phyloP scores from a whole-genome alignment of 2,888 invertebrate genomes.

The Mimas tiliae region DNA sequence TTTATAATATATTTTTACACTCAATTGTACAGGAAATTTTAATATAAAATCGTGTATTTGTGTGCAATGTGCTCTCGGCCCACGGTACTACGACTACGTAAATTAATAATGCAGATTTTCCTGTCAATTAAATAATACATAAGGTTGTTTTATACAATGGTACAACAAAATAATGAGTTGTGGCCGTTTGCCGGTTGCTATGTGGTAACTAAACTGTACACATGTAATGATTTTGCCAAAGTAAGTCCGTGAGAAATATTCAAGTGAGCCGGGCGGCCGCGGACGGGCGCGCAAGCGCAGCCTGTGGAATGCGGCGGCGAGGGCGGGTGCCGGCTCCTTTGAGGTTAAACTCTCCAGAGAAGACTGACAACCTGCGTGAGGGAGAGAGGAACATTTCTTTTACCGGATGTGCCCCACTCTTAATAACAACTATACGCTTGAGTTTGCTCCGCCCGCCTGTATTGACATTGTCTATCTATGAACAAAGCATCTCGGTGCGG shows the following conservation, averaged over 20 bases:
- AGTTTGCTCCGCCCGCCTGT: constrained; percentile 37
- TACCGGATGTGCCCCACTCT: constrained; percentile 59
- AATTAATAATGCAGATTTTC: constrained; percentile 45
- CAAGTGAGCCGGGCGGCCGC: constrained; percentile 70
- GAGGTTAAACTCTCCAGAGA: constrained; percentile 72
- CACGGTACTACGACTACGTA: background rate
- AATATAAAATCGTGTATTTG: background rate
- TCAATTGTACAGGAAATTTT: background rate
- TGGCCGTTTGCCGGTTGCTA: background rate
- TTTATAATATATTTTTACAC: constrained; percentile 6
- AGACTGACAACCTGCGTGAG: constrained; percentile 72
- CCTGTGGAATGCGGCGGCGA: constrained; percentile 77
- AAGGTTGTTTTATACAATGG: background rate
- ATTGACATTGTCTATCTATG: constrained; percentile 34
- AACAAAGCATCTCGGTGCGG: constrained; percentile 20
- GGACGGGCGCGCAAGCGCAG: constrained; percentile 46
- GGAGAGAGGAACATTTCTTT: constrained; percentile 71
- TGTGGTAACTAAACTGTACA: background rate
- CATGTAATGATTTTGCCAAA: constrained; percentile 69
- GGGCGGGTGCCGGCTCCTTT: constrained; percentile 82
- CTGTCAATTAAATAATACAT: constrained; percentile 25
- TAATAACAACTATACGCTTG: constrained; percentile 37
- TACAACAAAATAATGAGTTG: constrained; percentile 16
- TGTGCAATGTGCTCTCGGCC: background rate
- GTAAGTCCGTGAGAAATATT: constrained; percentile 84